These are phyloP conservation scores for Quadroppia sp. DNA, from an alignment of 2,888 invertebrate genomes.

Conservation along the genomic window DNA sequence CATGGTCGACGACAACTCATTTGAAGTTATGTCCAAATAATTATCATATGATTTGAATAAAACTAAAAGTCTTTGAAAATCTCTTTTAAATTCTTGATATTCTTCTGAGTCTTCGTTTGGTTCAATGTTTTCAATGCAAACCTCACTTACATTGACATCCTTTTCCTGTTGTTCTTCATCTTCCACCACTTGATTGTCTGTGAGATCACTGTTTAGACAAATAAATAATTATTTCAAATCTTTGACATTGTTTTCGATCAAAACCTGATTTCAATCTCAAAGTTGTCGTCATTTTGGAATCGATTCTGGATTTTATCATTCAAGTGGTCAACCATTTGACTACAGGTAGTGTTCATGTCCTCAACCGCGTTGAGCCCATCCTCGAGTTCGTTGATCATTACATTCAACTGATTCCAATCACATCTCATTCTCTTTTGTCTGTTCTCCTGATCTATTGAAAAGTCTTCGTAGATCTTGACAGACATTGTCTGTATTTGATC, in stretches of 20 bases:
- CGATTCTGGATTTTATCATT: not conserved
- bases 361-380: constrained; percentile 92
- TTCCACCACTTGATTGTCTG: not conserved
- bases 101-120: not conserved
- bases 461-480: not conserved
- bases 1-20: no score
- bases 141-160: not conserved
- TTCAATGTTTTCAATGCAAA: not conserved
- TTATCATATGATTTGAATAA: not conserved
- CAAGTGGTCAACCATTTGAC: constrained; percentile 4
- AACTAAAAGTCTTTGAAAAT: not conserved
- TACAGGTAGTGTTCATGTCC: constrained; percentile 85
- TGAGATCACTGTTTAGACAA: constrained; percentile 7
- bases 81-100: not conserved
- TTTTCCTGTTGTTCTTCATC: no score
- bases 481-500: constrained; percentile 84
- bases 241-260: not conserved
- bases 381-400: constrained; percentile 81
- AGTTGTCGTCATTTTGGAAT: not conserved
- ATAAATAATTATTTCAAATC: not conserved
- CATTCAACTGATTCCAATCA: constrained; percentile 77
- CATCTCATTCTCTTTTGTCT: constrained; percentile 78
- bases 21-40: not conserved
- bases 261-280: not conserved
- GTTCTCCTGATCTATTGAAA: constrained; percentile 64